Evolutionary conservation across 2,888 invertebrate genomes (phyloP).

Genomic region (Acleris cristana): DNA sequence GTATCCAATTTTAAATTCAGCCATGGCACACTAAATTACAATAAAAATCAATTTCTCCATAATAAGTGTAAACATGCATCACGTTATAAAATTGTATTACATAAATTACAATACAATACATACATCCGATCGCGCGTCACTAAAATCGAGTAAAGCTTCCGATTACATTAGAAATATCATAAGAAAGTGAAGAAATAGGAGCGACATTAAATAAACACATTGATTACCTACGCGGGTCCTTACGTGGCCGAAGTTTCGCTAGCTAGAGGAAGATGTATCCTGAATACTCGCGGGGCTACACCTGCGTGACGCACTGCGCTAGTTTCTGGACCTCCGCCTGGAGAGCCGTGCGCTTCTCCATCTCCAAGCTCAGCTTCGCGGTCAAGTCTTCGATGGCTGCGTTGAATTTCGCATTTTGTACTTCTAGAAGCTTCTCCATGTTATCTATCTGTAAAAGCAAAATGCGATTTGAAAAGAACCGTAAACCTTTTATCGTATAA

Average conservation of each 20-base stretch:
- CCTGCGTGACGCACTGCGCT: slow-evolving; percentile 88
- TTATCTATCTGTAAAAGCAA: slow-evolving; percentile 76
- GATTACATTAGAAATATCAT: slow-evolving; percentile 37
- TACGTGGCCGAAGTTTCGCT: slow-evolving; percentile 30
- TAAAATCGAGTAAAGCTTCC: slow-evolving; percentile 37
- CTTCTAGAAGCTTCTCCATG: slow-evolving; percentile 84
- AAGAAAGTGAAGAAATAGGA: slow-evolving; percentile 31
- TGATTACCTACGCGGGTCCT: slow-evolving; percentile 18
- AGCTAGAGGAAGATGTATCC: slow-evolving; percentile 55
- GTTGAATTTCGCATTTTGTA: slow-evolving; percentile 83
- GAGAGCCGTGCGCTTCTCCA: slow-evolving; percentile 85
- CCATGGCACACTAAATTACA: slow-evolving; percentile 35
- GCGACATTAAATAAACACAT: slow-evolving; percentile 27
- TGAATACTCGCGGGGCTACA: slow-evolving; percentile 73
- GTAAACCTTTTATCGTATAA: not conserved
- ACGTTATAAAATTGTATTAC: slow-evolving; percentile 34
- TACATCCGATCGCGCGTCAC: slow-evolving; percentile 35
- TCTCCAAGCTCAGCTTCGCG: slow-evolving; percentile 84
- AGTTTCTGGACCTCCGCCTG: slow-evolving; percentile 88
- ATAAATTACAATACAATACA: slow-evolving; percentile 29
- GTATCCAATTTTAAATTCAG: slow-evolving; percentile 24
- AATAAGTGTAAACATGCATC: slow-evolving; percentile 34
- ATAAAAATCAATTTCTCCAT: slow-evolving; percentile 26
- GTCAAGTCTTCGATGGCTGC: slow-evolving; percentile 86
- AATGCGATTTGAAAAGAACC: not conserved